A percentile compares a stretch with the other conserved stretches of the same genome.
Evolutionary conservation across 2,797 vertebrate species (phyloP).

Genomic region (Ceryle rudis): DNA sequence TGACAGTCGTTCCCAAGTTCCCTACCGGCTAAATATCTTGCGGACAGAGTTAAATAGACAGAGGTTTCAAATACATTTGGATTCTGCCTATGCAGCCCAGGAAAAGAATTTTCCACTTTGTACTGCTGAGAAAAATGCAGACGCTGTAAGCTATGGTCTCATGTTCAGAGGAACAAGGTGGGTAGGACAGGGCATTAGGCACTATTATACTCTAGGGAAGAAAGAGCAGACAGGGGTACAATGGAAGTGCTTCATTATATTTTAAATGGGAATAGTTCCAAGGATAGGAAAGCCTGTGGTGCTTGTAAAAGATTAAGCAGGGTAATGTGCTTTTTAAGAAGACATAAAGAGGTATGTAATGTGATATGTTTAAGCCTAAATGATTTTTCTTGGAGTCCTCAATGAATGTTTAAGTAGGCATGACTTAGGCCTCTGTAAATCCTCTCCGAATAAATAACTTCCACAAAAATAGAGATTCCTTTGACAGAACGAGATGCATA

Average conservation of each 20-base stretch:
- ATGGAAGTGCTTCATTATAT: constrained; percentile 37
- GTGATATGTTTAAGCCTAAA: constrained; percentile 57
- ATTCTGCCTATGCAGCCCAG: constrained; percentile 22
- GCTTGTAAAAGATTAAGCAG: constrained; percentile 68
- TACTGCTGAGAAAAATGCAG: constrained; percentile 31
- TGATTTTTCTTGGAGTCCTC: constrained; percentile 58
- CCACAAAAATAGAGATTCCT: not conserved
- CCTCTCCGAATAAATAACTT: constrained; percentile 52
- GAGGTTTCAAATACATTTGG: not conserved
- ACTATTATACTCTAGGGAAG: constrained; percentile 41
- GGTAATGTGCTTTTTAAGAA: constrained; percentile 71
- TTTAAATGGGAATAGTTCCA: constrained; percentile 62
- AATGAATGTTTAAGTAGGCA: constrained; percentile 69
- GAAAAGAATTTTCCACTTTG: constrained; percentile 43
- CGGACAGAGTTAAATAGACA: constrained; percentile 51
- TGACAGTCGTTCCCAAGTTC: constrained; percentile 53
- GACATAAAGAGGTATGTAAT: constrained; percentile 66
- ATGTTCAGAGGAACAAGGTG: constrained; percentile 40
- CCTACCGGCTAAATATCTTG: constrained; percentile 59
- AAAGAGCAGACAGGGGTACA: constrained; percentile 56
- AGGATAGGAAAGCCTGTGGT: constrained; percentile 43
- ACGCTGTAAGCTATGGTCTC: not conserved
- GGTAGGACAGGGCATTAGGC: constrained; percentile 51
- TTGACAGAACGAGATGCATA: constrained; percentile 27
- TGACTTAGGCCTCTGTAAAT: constrained; percentile 60